Conservation (phyloP, 2,797 vertebrate species). For the Eulemur mongoz region DNA sequence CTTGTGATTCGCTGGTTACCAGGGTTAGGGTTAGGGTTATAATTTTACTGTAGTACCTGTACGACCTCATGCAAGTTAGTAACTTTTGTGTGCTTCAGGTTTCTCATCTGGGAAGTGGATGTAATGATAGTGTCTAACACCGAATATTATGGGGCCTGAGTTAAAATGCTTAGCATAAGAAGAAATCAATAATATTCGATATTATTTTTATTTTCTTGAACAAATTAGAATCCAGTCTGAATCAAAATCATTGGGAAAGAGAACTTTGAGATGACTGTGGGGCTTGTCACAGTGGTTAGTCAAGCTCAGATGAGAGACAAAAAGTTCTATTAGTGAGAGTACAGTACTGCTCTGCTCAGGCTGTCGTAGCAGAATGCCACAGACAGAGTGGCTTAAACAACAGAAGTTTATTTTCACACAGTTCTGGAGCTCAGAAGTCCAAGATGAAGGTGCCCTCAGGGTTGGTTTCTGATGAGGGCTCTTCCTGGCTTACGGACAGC, state of each 20-base stretch:
- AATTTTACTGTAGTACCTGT: not conserved
- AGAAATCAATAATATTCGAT: no score
- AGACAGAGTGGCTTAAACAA: rapidly evolving
- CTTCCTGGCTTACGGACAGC: not conserved
- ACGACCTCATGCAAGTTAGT: not conserved
- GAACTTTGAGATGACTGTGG: not conserved
- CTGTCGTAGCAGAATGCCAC: not conserved
- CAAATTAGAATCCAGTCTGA: not conserved
- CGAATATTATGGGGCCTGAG: no score
- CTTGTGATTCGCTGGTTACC: no score
- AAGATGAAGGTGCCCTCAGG: not conserved
- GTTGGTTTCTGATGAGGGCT: not conserved
- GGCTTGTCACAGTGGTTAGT: not conserved
- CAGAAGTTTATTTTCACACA: not conserved
- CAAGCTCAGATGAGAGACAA: not conserved
- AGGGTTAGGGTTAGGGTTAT: no score
- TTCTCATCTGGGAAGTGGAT: not conserved
- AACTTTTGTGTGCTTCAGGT: not conserved
- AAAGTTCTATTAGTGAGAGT: not conserved
- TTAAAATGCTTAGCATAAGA: not conserved
- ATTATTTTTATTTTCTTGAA: not conserved
- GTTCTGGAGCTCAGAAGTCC: not conserved
- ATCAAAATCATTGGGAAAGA: not conserved
- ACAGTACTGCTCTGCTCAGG: no score
- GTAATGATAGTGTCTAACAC: not conserved